phyloP scores from a whole-genome alignment of 2,888 invertebrate genomes.

The Rhamphomyia laevipes region DNA sequence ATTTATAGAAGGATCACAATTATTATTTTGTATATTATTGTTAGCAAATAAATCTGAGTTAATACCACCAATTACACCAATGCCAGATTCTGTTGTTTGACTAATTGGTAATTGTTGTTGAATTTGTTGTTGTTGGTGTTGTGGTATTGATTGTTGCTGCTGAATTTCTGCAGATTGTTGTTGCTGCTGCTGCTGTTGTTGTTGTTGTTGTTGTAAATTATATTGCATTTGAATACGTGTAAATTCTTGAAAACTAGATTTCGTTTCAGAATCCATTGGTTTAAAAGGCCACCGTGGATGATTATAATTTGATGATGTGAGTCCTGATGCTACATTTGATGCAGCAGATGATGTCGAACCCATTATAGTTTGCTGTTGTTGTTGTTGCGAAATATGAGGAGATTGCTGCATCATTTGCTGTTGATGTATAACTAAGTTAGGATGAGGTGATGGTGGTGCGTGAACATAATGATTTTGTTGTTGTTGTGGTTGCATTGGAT shows the following conservation, averaged over 20 bases:
- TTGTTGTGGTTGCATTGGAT: conserved; percentile 23
- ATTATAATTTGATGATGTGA: conserved; percentile 14
- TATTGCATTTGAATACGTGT: conserved; percentile 53
- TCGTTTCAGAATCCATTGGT: conserved; percentile 51
- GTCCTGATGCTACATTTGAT: conserved; percentile 15
- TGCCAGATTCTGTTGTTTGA: background rate
- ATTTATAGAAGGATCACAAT: background rate
- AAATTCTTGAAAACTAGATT: conserved; percentile 52
- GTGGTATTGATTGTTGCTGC: conserved; percentile 15
- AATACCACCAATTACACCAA: no score
- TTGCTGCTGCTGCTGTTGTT: conserved; percentile 37
- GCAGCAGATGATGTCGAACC: conserved; percentile 18
- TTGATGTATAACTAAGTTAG: conserved; percentile 20
- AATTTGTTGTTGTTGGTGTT: conserved; percentile 27
- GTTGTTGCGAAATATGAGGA: conserved; percentile 14
- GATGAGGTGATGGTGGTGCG: conserved; percentile 17
- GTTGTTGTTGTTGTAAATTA: conserved; percentile 43
- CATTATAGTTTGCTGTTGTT: conserved; percentile 7
- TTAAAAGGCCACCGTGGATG: conserved; percentile 38
- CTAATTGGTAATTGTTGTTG: conserved; percentile 5
- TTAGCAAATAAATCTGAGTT: background rate
- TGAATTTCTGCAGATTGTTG: conserved; percentile 19
- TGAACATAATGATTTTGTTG: conserved; percentile 6
- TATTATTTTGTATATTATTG: background rate
- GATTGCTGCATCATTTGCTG: conserved; percentile 22